phyloP scores from a whole-genome alignment of 64 coral and sea anemone genomes.

The Pachyseris speciosa region DNA sequence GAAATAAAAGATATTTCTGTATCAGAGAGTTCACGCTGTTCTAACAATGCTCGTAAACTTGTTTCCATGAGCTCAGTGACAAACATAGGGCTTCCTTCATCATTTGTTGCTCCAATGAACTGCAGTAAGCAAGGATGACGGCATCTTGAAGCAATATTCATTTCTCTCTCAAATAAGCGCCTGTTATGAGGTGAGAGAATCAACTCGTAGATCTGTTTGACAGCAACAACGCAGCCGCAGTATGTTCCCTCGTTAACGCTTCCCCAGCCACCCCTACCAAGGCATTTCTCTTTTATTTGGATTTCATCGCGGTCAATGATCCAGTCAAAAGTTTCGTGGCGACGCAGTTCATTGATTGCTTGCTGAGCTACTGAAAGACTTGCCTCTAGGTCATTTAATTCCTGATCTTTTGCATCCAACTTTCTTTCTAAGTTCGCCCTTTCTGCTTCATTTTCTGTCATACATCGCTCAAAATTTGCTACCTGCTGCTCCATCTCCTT shows the following conservation, averaged over 20 bases:
- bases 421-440: too few species aligned
- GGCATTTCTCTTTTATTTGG: background rate
- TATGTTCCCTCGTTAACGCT: slow-evolving; percentile 8
- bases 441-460: too few species aligned
- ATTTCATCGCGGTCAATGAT: slow-evolving; percentile 26
- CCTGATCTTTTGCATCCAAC: background rate
- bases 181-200: slow-evolving; percentile 34
- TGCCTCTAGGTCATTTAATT: background rate
- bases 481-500: too few species aligned
- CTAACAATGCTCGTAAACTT: slow-evolving; percentile 7
- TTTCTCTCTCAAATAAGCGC: slow-evolving; percentile 53
- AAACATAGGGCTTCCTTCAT: background rate
- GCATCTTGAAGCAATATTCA: slow-evolving; percentile 51
- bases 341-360: background rate
- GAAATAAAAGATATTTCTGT: background rate
- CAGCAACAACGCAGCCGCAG: slow-evolving; percentile 44
- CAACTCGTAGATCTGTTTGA: slow-evolving; percentile 28
- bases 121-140: slow-evolving; percentile 69
- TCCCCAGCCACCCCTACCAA: slow-evolving; percentile 34
- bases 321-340: background rate
- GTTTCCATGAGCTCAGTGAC: slow-evolving; percentile 31
- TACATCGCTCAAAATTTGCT: too few species aligned
- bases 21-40: background rate
- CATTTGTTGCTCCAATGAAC: slow-evolving; percentile 37
- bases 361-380: slow-evolving; percentile 19